Percentiles rank a stretch among this genome's conserved stretches.
phyloP scores from a whole-genome alignment of 2,888 invertebrate species.

The Pedicia rivosa region DNA sequence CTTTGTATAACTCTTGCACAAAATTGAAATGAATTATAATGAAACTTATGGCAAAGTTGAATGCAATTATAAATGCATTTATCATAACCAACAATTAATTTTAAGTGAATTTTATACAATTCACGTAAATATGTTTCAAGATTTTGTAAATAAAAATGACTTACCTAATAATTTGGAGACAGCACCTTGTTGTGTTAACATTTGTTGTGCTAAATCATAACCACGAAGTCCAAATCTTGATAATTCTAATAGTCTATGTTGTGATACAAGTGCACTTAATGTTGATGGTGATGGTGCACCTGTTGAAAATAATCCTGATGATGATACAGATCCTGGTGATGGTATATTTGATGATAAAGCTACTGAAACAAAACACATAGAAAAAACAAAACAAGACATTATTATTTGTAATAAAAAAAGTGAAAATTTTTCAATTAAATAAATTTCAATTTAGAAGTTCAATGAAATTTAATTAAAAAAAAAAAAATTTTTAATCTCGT shows the following conservation, averaged over 20 bases:
- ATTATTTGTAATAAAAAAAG: no score
- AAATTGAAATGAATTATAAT: no score
- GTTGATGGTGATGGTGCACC: constrained; percentile 38
- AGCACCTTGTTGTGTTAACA: constrained; percentile 81
- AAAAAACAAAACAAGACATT: no score
- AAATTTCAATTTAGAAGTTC: no score
- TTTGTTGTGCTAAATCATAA: constrained; percentile 81
- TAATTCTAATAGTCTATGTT: constrained; percentile 65
- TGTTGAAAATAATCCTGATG: constrained; percentile 23
- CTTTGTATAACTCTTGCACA: no score
- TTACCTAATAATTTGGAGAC: constrained; percentile 81
- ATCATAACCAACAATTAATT: no score
- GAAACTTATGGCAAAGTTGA: no score
- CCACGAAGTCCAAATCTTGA: constrained; percentile 69
- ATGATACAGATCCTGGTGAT: constrained; percentile 22
- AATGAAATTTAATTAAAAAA: neutral
- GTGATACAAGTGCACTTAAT: constrained; percentile 54
- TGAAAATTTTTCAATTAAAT: neutral
- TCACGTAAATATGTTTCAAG: no score
- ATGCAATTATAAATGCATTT: no score
- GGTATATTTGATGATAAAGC: constrained; percentile 28
- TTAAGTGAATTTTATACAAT: no score
- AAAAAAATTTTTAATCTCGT: neutral
- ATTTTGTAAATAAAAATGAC: constrained; percentile 29
- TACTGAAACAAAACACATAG: no score